Evolutionary conservation across 2,113 vertebrate genomes (phyloP).

Genomic region (Nannobrachium achirus): DNA sequence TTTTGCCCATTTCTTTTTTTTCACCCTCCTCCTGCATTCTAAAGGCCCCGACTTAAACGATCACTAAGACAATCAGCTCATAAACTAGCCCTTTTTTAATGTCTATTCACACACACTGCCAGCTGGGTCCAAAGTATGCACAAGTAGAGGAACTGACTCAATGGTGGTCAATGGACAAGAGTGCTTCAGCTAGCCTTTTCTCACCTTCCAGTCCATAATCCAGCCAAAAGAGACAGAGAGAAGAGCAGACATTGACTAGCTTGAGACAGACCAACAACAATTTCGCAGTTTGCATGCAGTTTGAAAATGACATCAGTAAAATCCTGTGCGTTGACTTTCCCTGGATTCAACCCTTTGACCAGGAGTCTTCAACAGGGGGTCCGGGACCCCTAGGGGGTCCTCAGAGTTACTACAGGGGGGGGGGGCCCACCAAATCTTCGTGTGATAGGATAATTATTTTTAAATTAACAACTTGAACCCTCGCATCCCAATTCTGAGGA

Average conservation of each 20-base stretch:
- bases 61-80: constrained; percentile 66
- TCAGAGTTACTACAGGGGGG: too few species aligned
- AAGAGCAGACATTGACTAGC: constrained; percentile 39
- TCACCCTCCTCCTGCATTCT: constrained; percentile 48
- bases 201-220: constrained; percentile 19
- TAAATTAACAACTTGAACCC: too few species aligned
- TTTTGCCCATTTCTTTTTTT: constrained; percentile 26
- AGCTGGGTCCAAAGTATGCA: constrained; percentile 35
- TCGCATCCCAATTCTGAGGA: too few species aligned
- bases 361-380: not conserved
- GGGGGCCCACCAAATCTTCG: too few species aligned
- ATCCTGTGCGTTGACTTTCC: not conserved
- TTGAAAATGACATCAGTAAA: not conserved
- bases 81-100: constrained; percentile 58
- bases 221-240: constrained; percentile 1
- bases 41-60: constrained; percentile 65
- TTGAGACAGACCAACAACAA: constrained; percentile 41
- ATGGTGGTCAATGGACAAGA: constrained; percentile 29
- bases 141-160: constrained; percentile 51
- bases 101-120: constrained; percentile 50
- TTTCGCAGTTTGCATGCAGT: not conserved
- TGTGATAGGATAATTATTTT: too few species aligned
- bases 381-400: too few species aligned
- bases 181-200: constrained; percentile 57
- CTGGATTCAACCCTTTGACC: not conserved